phyloP scores from a whole-genome alignment of 2,113 vertebrate genomes.

The Odocoileus virginianus region DNA sequence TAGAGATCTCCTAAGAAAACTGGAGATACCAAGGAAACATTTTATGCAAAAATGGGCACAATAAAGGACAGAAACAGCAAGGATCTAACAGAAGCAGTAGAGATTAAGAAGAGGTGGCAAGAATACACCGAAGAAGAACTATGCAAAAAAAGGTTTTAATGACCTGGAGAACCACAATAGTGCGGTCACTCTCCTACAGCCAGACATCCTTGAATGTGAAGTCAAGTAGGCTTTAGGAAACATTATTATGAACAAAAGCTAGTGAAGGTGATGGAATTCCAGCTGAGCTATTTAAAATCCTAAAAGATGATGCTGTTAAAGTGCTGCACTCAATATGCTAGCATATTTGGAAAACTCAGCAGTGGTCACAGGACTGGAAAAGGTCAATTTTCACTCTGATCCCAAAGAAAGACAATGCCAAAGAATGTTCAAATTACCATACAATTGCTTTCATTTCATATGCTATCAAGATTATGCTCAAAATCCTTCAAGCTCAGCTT shows the following conservation, averaged over 20 bases:
- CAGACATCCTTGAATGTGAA: neutral
- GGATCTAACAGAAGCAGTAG: neutral
- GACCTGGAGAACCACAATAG: rapidly evolving
- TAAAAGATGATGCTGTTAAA: neutral
- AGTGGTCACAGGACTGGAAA: neutral
- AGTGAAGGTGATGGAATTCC: neutral
- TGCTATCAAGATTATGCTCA: neutral
- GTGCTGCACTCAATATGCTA: neutral
- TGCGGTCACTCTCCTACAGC: neutral
- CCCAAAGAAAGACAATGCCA: neutral
- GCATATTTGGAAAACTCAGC: neutral
- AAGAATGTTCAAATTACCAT: rapidly evolving
- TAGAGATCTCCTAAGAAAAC: no score
- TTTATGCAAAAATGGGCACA: neutral
- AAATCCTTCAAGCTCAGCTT: neutral
- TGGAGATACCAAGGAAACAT: neutral
- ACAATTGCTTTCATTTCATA: neutral
- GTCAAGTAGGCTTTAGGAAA: neutral
- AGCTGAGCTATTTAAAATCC: neutral
- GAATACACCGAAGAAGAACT: neutral
- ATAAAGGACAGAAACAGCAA: neutral
- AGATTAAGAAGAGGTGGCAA: neutral
- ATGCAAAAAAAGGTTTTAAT: rapidly evolving
- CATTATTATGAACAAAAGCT: neutral
- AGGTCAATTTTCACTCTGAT: neutral